Conservation (phyloP, 2,888 invertebrate species). For the Pocota personata region DNA sequence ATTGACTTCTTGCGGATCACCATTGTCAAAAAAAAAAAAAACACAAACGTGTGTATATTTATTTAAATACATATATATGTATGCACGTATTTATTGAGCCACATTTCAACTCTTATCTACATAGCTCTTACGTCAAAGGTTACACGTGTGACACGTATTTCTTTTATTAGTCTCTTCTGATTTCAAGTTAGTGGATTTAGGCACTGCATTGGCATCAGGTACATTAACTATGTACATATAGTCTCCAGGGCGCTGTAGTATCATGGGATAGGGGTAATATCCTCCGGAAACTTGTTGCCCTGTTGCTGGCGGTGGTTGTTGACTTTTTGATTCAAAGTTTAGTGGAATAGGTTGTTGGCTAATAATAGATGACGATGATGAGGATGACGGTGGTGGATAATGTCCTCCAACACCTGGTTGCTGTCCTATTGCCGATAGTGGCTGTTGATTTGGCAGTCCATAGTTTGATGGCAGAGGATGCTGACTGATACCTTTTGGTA, state of each 20-base stretch:
- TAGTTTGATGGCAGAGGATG: too few relatives aligned
- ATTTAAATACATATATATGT: too few relatives aligned
- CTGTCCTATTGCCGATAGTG: neutral
- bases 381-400: neutral
- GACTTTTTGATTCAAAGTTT: neutral
- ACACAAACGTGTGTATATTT: too few relatives aligned
- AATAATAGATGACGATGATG: neutral
- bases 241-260: neutral
- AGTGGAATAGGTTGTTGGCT: neutral
- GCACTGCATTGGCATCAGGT: neutral
- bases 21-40: too few relatives aligned
- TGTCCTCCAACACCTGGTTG: neutral
- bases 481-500: too few relatives aligned
- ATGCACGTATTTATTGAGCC: too few relatives aligned
- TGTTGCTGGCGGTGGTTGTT: neutral
- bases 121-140: too few relatives aligned
- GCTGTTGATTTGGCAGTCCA: neutral
- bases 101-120: too few relatives aligned
- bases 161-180: too few relatives aligned
- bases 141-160: too few relatives aligned
- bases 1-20: too few relatives aligned
- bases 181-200: neutral
- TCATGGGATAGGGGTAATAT: neutral
- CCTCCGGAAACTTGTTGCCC: neutral
- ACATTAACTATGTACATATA: neutral